Evolutionary conservation across 2,888 invertebrate genomes (phyloP), one percentile per base, ranked within the genome.

Genomic region (Parthenolecanium corni): DNA sequence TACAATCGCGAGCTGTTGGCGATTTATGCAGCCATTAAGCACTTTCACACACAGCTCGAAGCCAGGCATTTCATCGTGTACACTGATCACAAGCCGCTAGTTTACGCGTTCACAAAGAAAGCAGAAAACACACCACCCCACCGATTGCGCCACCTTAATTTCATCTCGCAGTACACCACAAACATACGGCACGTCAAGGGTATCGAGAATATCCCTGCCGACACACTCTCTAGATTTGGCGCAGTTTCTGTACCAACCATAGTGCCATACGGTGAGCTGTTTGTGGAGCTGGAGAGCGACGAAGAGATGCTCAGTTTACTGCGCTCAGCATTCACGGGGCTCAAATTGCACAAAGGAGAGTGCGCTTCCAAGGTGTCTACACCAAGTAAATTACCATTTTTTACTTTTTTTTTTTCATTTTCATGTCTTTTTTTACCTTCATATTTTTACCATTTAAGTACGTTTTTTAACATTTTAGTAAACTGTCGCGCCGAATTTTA

Each of bases 51-150:
- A 52, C 24, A 65, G 24, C 31, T 68, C 1, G 68, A 68, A 57
- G 68, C 66, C 12, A 51, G 65, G 11, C 4, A 25, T 5, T 64
- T 66, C 5, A 53, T n/a, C 1, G 31, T 67, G 9, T 65, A 24
- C 21, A 67, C 66, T 0, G 67, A 66, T 36, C 67, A 67, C 49
- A 57, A 62, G 52, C 66, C 65, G 5, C 57, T 68, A 1, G 52
- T 53, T 9, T 53, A 38, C 47, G 66, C 65, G 3, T 66, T 67
- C 38, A 0, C 31, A 1, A 61, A 66, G 24, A 65, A 64, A 21
- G 53, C 40, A 2, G 51, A 47, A 2, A 57, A 57, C 6, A 20
- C 38, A 2, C 23, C 64, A 2, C 66, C 66, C 1, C 14, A 64
- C 14, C 65, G 52, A 18, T 2, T 52, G 3, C 36, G 65, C 5